Conservation (phyloP, 2,797 vertebrate species). For the Ambastaia sidthimunki region DNA sequence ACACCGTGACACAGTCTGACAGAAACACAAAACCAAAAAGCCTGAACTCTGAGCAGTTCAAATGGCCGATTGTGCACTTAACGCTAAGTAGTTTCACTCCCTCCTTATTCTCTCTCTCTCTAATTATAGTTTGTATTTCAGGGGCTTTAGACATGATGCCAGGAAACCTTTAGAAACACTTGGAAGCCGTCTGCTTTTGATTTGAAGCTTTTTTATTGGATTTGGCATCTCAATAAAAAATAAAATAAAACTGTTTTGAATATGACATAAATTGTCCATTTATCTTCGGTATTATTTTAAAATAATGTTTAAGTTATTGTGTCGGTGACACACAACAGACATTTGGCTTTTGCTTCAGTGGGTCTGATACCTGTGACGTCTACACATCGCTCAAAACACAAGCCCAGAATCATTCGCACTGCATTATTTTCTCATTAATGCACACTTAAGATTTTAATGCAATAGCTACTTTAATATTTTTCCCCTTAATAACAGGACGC, state of each 20-base stretch:
- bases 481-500: slow-evolving; percentile 67
- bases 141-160: slow-evolving; percentile 73
- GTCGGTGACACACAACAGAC: slow-evolving; percentile 70
- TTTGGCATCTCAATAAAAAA: slow-evolving; percentile 76
- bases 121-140: slow-evolving; percentile 79
- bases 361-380: slow-evolving; percentile 63
- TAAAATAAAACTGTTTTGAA: slow-evolving; percentile 73
- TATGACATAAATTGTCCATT: slow-evolving; percentile 73
- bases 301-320: slow-evolving; percentile 77
- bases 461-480: slow-evolving; percentile 66
- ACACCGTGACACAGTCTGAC: slow-evolving; percentile 65
- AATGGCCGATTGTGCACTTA: slow-evolving; percentile 71
- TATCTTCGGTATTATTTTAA: slow-evolving; percentile 75
- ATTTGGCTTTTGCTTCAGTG: slow-evolving; percentile 69
- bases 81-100: slow-evolving; percentile 74
- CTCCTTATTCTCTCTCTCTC: slow-evolving; percentile 56
- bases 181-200: slow-evolving; percentile 64
- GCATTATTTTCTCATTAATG: slow-evolving; percentile 80
- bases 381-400: slow-evolving; percentile 63
- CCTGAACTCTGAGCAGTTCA: slow-evolving; percentile 70
- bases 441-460: slow-evolving; percentile 75
- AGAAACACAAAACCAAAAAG: slow-evolving; percentile 70
- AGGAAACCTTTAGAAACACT: slow-evolving; percentile 71
- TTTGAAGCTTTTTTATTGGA: slow-evolving; percentile 74
- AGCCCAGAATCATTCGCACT: slow-evolving; percentile 65